Conservation (phyloP, 1,140 invertebrate genomes). For the Temnothorax longispinosus region DNA sequence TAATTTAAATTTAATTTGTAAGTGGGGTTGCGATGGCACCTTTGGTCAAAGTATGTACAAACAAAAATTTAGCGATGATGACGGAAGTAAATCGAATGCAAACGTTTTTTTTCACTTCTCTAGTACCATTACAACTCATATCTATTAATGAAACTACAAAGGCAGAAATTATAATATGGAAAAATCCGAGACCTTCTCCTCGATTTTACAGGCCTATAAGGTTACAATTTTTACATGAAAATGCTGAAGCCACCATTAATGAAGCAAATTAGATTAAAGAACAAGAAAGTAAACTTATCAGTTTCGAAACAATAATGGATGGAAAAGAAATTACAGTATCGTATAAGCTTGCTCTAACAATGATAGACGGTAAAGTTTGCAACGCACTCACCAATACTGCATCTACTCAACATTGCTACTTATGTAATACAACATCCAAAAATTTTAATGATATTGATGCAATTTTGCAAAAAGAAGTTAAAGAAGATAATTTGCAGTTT, state of each 20-base stretch:
- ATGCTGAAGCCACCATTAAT: background rate
- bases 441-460: constrained; percentile 79
- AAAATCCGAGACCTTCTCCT: constrained; percentile 55
- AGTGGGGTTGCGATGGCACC: background rate
- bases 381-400: too few relatives aligned
- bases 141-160: background rate
- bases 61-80: background rate
- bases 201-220: background rate
- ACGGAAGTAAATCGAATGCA: background rate
- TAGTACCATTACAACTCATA: background rate
- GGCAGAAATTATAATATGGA: constrained; percentile 27
- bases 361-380: too few relatives aligned
- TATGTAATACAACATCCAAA: constrained; percentile 54
- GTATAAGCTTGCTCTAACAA: too few relatives aligned
- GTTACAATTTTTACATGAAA: constrained; percentile 7
- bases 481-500: constrained; percentile 72
- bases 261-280: background rate
- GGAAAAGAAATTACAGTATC: too few relatives aligned
- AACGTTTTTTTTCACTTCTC: background rate
- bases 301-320: too few relatives aligned
- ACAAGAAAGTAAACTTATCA: too few relatives aligned
- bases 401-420: too few relatives aligned
- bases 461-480: constrained; percentile 64
- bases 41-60: background rate
- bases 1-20: constrained; percentile 5